Conservation (phyloP, 2,888 invertebrate genomes). For the Mechanitis messenoides region DNA sequence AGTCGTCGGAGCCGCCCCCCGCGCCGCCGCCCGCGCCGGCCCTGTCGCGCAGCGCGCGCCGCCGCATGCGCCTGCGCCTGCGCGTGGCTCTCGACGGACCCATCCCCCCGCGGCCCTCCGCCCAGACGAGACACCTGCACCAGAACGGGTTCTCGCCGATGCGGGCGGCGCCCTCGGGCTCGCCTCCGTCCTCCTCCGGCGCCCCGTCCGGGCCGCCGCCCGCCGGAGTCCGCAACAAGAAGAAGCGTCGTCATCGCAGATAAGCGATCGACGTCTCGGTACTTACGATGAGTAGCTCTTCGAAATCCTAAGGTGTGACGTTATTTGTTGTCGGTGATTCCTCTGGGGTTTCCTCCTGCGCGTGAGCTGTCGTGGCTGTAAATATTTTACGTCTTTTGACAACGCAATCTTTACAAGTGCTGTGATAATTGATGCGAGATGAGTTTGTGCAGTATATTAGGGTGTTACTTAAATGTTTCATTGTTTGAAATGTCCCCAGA, state of each 20-base stretch:
- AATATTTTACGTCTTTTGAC: constrained; percentile 54
- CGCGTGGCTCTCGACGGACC: constrained; percentile 47
- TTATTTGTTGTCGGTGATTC: constrained; percentile 37
- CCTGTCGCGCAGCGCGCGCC: constrained; percentile 56
- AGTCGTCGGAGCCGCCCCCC: constrained; percentile 15
- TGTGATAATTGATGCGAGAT: constrained; percentile 62
- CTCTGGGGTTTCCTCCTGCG: constrained; percentile 49
- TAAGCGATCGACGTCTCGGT: constrained; percentile 37
- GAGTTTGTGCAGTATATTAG: constrained; percentile 44
- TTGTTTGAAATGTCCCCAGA: constrained; percentile 45
- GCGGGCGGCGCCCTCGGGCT: constrained; percentile 28
- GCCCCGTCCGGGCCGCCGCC: constrained; percentile 28
- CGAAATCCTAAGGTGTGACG: constrained; percentile 27
- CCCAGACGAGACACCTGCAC: constrained; percentile 26
- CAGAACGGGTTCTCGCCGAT: constrained; percentile 34
- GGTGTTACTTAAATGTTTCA: constrained; percentile 42
- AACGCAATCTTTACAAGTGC: constrained; percentile 64
- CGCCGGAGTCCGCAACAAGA: constrained; percentile 49
- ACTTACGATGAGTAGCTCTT: constrained; percentile 26
- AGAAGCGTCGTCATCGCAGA: constrained; percentile 62
- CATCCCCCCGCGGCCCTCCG: constrained; percentile 28
- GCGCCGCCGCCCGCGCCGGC: constrained; percentile 1
- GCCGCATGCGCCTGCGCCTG: constrained; percentile 57
- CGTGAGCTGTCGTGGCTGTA: constrained; percentile 42
- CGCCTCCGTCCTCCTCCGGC: constrained; percentile 16